phyloP scores from a whole-genome alignment of 2,113 vertebrate species.

The Solea senegalensis region DNA sequence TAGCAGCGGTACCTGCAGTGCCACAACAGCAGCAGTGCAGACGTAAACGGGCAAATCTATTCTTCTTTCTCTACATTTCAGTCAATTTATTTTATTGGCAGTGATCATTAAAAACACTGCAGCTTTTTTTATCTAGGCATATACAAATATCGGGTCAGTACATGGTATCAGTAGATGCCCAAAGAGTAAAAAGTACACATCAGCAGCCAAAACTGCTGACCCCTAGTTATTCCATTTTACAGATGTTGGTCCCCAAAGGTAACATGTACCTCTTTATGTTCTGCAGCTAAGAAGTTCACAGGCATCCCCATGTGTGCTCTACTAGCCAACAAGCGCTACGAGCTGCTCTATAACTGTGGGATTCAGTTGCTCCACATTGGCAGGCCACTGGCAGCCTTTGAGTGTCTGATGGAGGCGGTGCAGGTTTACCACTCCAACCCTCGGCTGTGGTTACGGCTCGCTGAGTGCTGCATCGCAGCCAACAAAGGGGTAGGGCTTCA shows the following conservation, averaged over 20 bases:
- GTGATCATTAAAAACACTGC: too few relatives aligned
- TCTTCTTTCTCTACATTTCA: too few relatives aligned
- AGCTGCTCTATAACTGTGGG: conserved; percentile 96
- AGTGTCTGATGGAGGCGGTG: conserved; percentile 97
- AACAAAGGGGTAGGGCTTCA: conserved; percentile 90
- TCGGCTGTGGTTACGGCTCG: conserved; percentile 94
- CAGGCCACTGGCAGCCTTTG: conserved; percentile 94
- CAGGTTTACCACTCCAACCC: conserved; percentile 98
- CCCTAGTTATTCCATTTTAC: too few relatives aligned
- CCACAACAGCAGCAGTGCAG: too few relatives aligned
- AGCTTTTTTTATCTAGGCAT: too few relatives aligned
- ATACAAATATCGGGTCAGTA: too few relatives aligned
- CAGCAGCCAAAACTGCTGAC: too few relatives aligned
- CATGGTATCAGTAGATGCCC: too few relatives aligned
- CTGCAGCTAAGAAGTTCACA: conserved; percentile 90
- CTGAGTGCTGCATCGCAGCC: conserved; percentile 97
- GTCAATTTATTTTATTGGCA: too few relatives aligned
- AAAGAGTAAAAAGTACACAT: too few relatives aligned
- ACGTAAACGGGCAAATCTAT: too few relatives aligned
- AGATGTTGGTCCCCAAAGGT: neutral
- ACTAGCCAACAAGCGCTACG: conserved; percentile 94
- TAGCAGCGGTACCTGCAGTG: too few relatives aligned
- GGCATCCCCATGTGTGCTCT: conserved; percentile 96
- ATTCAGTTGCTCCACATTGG: conserved; percentile 96
- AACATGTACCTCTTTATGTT: conserved; percentile 6